phyloP scores from a whole-genome alignment of 2,113 vertebrate genomes.

The Cinclus cinclus region DNA sequence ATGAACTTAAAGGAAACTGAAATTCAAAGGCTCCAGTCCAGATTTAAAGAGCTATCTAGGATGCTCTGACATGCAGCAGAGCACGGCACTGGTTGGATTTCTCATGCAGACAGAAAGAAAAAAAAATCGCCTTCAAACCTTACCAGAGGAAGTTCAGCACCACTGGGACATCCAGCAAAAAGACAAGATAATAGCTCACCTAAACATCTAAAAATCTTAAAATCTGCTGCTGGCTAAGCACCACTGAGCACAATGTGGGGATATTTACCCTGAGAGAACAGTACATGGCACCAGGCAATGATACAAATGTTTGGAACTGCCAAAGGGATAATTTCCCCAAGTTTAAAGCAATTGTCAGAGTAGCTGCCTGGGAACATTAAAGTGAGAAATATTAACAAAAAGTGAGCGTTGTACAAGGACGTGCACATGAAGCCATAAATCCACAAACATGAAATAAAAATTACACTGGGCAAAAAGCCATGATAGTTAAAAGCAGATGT shows the following conservation, averaged over 20 bases:
- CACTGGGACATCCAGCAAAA: not conserved
- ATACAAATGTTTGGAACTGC: not conserved
- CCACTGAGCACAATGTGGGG: not conserved
- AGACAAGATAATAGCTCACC: slow-evolving; percentile 11
- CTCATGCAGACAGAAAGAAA: not conserved
- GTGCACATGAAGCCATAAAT: not conserved
- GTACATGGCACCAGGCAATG: not conserved
- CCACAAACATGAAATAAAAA: not conserved
- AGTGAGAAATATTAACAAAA: not conserved
- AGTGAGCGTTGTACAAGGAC: not conserved
- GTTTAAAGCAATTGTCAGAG: slow-evolving; percentile 11
- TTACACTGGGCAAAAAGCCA: slow-evolving; percentile 21
- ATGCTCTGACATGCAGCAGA: not conserved
- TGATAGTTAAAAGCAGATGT: slow-evolving; percentile 17
- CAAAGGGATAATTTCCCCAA: not conserved
- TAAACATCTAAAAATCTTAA: not conserved
- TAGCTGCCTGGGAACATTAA: not conserved
- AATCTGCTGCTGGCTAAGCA: not conserved
- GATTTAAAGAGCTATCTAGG: not conserved
- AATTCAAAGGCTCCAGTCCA: not conserved
- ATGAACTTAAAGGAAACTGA: not conserved
- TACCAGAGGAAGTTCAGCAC: not conserved
- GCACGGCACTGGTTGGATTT: not conserved
- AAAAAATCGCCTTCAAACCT: not conserved
- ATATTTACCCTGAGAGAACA: not conserved